Percentiles rank a stretch among this genome's conserved stretches.
phyloP scores from a whole-genome alignment of 2,113 vertebrate genomes.

The Numenius arquata region DNA sequence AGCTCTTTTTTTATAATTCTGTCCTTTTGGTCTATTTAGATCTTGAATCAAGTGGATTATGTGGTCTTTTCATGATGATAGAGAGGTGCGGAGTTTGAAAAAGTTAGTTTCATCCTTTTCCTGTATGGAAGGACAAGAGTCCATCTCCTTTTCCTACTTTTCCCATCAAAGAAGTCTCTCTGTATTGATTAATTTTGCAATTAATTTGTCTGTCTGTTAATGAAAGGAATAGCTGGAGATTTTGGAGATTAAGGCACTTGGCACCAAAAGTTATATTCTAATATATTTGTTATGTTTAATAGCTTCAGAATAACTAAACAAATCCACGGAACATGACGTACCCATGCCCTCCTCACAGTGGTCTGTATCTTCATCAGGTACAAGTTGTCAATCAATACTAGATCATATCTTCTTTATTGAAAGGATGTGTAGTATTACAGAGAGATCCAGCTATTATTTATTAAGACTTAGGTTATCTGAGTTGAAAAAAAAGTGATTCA shows the following conservation, averaged over 20 bases:
- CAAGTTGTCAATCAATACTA: not conserved
- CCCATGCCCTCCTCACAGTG: not conserved
- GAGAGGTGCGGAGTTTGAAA: accelerated
- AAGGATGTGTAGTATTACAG: not conserved
- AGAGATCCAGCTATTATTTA: not conserved
- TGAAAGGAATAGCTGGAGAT: not conserved
- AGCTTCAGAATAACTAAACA: not conserved
- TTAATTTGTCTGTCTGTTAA: not conserved
- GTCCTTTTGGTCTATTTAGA: not conserved
- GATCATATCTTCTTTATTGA: not conserved
- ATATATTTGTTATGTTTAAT: not conserved
- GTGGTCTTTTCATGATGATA: not conserved
- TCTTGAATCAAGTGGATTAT: not conserved
- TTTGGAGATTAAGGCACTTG: not conserved
- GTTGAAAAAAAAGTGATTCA: not conserved
- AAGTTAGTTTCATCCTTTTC: not conserved
- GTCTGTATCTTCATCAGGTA: not conserved
- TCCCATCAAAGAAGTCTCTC: not conserved
- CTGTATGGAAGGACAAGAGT: not conserved
- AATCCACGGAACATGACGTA: not conserved
- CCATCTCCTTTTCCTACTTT: not conserved
- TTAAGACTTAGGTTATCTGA: not conserved
- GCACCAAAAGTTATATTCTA: not conserved
- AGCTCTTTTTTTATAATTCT: not conserved
- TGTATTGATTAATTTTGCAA: not conserved